Conservation (phyloP, 2,797 vertebrate genomes). For the Poecilia wingei region DNA sequence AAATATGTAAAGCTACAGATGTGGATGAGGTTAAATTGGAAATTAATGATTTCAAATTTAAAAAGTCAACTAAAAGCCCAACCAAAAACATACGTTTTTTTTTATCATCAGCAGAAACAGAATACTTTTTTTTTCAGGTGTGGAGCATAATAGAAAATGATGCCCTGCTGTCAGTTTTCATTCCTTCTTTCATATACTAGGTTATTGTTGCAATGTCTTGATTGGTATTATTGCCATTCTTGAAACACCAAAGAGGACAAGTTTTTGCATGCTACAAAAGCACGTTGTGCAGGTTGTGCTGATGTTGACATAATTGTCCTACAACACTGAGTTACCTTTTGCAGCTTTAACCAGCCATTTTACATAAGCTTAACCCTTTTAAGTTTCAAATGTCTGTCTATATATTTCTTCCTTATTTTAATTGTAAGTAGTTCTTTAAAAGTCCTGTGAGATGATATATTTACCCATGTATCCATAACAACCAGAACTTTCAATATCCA, state of each 20-base stretch:
- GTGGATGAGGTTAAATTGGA: background rate
- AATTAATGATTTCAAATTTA: background rate
- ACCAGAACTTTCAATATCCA: too few species aligned
- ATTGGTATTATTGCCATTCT: background rate
- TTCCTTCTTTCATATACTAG: background rate
- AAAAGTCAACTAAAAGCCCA: background rate
- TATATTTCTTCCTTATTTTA: too few species aligned
- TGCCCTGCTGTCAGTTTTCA: background rate
- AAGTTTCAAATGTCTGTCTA: too few species aligned
- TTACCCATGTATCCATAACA: too few species aligned
- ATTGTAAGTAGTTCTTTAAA: too few species aligned
- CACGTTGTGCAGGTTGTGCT: slow-evolving; percentile 1
- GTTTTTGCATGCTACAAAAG: slow-evolving; percentile 9
- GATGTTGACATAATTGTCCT: background rate
- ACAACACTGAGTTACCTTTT: background rate
- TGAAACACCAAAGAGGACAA: slow-evolving; percentile 3
- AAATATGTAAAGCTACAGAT: background rate
- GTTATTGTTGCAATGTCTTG: background rate
- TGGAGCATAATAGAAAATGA: background rate
- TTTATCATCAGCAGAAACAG: background rate
- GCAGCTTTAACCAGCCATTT: background rate
- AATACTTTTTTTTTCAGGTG: background rate
- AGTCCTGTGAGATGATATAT: too few species aligned
- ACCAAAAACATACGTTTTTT: background rate
- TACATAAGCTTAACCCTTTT: background rate